Conservation (phyloP, 2,888 invertebrate species). For the Cosmia pyralina region DNA sequence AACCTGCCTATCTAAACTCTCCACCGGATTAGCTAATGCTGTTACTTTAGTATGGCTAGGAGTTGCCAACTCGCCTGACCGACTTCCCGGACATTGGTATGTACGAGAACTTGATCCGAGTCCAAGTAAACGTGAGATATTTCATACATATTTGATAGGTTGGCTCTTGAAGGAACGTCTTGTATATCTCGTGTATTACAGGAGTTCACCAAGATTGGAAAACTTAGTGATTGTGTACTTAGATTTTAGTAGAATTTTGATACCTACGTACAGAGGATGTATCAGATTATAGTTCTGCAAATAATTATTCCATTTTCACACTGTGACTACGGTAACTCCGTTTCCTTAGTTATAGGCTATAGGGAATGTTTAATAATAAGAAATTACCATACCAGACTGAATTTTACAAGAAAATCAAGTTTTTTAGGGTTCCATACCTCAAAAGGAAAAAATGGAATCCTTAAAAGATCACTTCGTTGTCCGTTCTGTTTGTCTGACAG, state of each 20-base stretch:
- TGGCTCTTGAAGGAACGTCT: neutral
- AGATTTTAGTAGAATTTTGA: neutral
- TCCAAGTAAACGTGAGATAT: neutral
- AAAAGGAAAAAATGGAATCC: too few relatives aligned
- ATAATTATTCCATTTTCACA: neutral
- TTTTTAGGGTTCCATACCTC: too few relatives aligned
- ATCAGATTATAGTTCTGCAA: neutral
- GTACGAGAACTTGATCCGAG: neutral
- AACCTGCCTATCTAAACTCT: conserved; percentile 19
- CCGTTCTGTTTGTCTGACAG: too few relatives aligned
- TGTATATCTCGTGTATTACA: neutral
- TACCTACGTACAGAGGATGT: neutral
- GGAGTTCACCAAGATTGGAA: neutral
- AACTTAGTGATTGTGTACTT: neutral
- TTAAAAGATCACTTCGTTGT: too few relatives aligned
- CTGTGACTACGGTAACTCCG: neutral
- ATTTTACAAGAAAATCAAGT: neutral
- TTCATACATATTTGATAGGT: conserved; percentile 27
- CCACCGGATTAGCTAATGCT: conserved; percentile 38
- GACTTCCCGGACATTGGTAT: conserved; percentile 8
- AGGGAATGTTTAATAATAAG: neutral
- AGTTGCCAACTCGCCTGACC: conserved; percentile 19
- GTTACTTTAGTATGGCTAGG: conserved; percentile 8
- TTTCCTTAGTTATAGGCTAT: accelerated
- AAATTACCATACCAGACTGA: neutral